Evolutionary conservation across 1,140 invertebrate genomes (phyloP), one percentile per base, ranked within the genome.

Genomic region (Cotesia chilonis): DNA sequence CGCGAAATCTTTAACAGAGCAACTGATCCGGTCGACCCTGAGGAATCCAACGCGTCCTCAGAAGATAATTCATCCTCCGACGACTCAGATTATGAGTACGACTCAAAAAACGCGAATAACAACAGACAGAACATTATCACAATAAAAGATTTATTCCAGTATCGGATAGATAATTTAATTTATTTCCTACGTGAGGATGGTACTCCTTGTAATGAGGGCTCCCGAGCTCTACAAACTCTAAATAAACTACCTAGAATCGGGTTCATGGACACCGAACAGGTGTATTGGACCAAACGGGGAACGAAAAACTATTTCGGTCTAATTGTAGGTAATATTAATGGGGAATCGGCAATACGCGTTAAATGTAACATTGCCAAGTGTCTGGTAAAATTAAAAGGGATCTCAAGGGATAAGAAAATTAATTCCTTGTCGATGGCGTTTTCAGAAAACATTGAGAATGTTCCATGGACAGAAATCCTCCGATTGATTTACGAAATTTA

Each of bases 111-210:
- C 2, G 6, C 1, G 3, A 7, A n/a, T 3, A 55, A 14, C 3
- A 3, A 1, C 9, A 0, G 3, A 0, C 28, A 4, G 1, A 67
- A 67, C 7, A 67, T 51, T 10, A 52, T 52, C 9, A 3, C 47
- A 1, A 0, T 20, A 4, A 67, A 55, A 9, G 66, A 68, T 1
- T 37, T 69, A 9, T 69, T 69, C 12, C 67, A 69, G 0, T 59
- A 59, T 57, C n/a, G 67, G 5, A 41, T 20, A 17, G 52, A 69
- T 37, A 59, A 69, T 38, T 38, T 69, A 59, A 36, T 59, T 9
- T 59, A 69, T 37, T 69, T 69, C 59, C 1, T 69, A 20, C 59
- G 9, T 4, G 54, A 69, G 36, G 59, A 36, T n/a, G 54, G 54
- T 6, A 10, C 59, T n/a, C 67, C 67, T 4, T 59, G 54, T 9